Conservation (phyloP, 2,797 vertebrate species). For the Ceyx erithaca region DNA sequence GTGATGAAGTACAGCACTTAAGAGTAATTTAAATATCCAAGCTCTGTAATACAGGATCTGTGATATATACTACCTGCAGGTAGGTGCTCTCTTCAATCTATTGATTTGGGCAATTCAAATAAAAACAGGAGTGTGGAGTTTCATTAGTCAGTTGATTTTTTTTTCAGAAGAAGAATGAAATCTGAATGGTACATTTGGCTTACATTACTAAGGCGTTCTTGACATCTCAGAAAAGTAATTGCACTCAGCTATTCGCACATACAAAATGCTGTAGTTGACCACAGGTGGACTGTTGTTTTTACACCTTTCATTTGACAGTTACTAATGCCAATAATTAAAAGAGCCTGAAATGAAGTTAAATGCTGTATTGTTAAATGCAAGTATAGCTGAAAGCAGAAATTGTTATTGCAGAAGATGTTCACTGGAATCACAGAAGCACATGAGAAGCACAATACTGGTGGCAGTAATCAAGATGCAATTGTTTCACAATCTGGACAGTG, state of each 20-base stretch:
- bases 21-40: background rate
- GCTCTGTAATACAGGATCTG: background rate
- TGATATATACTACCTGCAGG: background rate
- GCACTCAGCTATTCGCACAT: rapidly evolving
- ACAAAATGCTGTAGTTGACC: background rate
- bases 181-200: background rate
- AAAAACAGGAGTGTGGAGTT: background rate
- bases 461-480: rapidly evolving
- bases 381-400: background rate
- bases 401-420: background rate
- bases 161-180: background rate
- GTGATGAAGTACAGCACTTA: background rate
- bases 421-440: background rate
- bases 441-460: background rate
- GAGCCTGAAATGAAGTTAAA: background rate
- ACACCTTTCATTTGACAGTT: background rate
- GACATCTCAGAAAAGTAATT: background rate
- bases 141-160: background rate
- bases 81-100: background rate
- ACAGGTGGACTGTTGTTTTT: background rate
- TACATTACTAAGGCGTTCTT: background rate
- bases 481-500: background rate
- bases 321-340: background rate
- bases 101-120: background rate
- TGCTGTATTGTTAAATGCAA: no score